Evolutionary conservation across 2,888 invertebrate species (phyloP), one percentile per base, ranked within the genome.

Genomic region (Drosophila sordidula): DNA sequence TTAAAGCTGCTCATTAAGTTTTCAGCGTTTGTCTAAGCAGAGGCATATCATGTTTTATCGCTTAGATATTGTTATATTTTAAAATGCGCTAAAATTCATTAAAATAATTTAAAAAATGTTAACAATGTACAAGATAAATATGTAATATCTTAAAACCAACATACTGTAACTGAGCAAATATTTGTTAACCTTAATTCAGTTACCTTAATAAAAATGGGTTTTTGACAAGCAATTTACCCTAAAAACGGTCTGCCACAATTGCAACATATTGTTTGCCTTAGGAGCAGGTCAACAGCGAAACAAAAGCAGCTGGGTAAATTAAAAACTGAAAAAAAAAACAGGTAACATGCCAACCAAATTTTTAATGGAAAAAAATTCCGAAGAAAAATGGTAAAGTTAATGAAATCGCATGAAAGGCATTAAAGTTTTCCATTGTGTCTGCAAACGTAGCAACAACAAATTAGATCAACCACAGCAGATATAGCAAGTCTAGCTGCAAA

Each of bases 321-420:
- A 1, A 22, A 39, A 29, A 34, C 5, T 18, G 6, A 12, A 1
- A 26, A 12, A 12, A 18, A 9, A 46, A 29, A 29, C 29, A 9
- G 2, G 29, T 5, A 39, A 39, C 12, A 22, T 18, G 34, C 32
- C 32, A 14, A 12, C 9, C 22, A 63, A 62, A 29, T 12, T n/a
- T 45, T 26, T 63, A 12, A 34, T 12, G 34, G 26, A 18, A 36
- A 42, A 18, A 5, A 47, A 16, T 12, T 32, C 5, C 25, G 11
- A 41, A 25, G 14, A 8, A 49, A 11, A 67, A 55, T 63, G 67
- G 29, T 49, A 58, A 62, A 66, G 55, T 69, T 66, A 63, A 73
- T 78, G 58, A 67, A 77, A 61, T 70, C 41, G 29, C 54, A 49
- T 42, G 47, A 66, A 76, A 56, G 46, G 36, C 67, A 57, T 61